Conservation (phyloP, 2,797 vertebrate species). For the Malurus splendens region DNA sequence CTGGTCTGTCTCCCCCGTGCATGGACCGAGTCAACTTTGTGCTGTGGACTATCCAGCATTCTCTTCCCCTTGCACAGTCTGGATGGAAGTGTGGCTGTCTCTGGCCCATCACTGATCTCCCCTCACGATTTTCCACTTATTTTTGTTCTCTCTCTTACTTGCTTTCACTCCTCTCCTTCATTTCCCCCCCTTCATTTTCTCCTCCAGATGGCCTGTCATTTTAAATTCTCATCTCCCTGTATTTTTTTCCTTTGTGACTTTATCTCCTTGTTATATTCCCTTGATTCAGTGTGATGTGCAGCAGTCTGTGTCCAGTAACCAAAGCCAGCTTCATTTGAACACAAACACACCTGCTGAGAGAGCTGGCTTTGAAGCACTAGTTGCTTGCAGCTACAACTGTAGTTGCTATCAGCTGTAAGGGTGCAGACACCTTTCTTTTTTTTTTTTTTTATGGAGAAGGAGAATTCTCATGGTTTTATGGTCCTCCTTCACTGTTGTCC, state of each 20-base stretch:
- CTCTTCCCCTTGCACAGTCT: background rate
- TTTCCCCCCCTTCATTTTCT: background rate
- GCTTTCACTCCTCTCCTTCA: background rate
- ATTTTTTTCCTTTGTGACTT: background rate
- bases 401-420: background rate
- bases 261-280: background rate
- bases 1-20: background rate
- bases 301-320: background rate
- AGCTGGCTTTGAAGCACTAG: background rate
- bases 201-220: background rate
- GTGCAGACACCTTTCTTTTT: background rate
- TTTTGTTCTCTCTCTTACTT: background rate
- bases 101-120: background rate
- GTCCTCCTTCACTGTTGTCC: background rate
- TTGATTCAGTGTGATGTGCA: background rate
- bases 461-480: background rate
- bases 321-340: background rate
- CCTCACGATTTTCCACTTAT: background rate
- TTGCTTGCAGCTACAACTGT: background rate
- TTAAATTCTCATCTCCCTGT: background rate
- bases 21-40: background rate
- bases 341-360: background rate
- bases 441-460: background rate
- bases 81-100: background rate
- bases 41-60: background rate